Percentiles rank a stretch among this genome's conserved stretches.
Evolutionary conservation across 2,797 vertebrate genomes (phyloP).

Genomic region (Glossophaga mutica): DNA sequence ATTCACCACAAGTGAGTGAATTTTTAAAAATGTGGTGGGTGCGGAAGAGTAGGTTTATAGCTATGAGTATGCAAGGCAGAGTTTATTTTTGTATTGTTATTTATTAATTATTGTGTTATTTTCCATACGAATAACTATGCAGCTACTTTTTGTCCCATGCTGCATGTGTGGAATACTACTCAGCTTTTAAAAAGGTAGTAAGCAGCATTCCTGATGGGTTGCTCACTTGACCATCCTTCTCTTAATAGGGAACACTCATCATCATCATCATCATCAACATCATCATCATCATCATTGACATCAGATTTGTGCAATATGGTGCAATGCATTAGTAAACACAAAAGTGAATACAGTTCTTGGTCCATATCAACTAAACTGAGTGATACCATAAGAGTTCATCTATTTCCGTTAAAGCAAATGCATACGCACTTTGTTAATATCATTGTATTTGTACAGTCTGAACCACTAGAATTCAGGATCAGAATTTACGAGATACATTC

Average conservation of each 20-base stretch:
- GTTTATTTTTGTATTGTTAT: background rate
- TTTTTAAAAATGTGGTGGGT: background rate
- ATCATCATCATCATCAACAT: background rate
- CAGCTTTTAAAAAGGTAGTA: background rate
- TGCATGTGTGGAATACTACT: background rate
- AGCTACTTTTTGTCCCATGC: background rate
- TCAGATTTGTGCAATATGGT: background rate
- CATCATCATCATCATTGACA: background rate
- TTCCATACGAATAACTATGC: background rate
- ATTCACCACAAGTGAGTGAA: background rate
- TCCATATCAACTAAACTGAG: background rate
- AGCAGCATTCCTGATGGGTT: background rate
- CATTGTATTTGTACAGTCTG: background rate
- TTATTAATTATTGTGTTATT: background rate
- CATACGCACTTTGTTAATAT: background rate
- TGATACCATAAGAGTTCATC: background rate
- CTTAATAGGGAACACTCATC: background rate
- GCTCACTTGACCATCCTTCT: background rate
- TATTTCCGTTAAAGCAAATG: slow-evolving; percentile 26
- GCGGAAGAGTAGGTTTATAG: too few species aligned
- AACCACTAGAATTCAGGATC: background rate
- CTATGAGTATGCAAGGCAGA: background rate
- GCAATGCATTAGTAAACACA: background rate
- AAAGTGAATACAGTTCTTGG: background rate
- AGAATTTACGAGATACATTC: background rate